Evolutionary conservation across 2,888 invertebrate species (phyloP).

Genomic region (Magallana nippona): DNA sequence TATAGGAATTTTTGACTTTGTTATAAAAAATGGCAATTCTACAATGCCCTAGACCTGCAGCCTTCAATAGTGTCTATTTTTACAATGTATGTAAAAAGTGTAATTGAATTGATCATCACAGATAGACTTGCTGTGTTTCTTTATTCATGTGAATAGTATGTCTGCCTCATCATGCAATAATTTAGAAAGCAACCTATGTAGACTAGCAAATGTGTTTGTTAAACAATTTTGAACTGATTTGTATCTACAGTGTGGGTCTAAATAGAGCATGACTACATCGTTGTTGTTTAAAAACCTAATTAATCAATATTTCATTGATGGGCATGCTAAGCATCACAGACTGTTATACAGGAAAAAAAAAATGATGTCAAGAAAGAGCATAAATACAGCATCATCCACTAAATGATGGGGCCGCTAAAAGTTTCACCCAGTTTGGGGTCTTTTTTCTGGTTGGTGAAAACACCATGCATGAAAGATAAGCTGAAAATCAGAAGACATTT

Average conservation of each 20-base stretch:
- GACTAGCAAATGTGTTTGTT: not conserved
- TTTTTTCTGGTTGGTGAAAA: not conserved
- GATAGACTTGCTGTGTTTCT: too few relatives aligned
- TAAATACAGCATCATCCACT: not conserved
- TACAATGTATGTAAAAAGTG: too few relatives aligned
- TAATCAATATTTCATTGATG: constrained; percentile 1
- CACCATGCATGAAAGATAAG: constrained; percentile 16
- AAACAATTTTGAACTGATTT: not conserved
- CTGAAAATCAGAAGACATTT: not conserved
- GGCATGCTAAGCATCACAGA: constrained; percentile 16
- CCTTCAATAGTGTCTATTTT: too few relatives aligned
- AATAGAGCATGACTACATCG: not conserved
- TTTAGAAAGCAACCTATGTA: not conserved
- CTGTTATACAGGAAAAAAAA: not conserved
- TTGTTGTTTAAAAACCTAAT: not conserved
- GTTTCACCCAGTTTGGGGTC: not conserved
- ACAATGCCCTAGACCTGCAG: too few relatives aligned
- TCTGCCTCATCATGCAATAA: constrained; percentile 3
- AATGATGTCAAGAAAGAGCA: not conserved
- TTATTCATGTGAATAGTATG: not conserved
- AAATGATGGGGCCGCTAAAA: not conserved
- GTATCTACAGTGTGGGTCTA: not conserved
- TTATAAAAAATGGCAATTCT: too few relatives aligned
- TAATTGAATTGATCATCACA: too few relatives aligned
- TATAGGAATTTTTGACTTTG: too few relatives aligned